Conservation (phyloP, 2,113 vertebrate species). For the Pseudopodoces humilis region DNA sequence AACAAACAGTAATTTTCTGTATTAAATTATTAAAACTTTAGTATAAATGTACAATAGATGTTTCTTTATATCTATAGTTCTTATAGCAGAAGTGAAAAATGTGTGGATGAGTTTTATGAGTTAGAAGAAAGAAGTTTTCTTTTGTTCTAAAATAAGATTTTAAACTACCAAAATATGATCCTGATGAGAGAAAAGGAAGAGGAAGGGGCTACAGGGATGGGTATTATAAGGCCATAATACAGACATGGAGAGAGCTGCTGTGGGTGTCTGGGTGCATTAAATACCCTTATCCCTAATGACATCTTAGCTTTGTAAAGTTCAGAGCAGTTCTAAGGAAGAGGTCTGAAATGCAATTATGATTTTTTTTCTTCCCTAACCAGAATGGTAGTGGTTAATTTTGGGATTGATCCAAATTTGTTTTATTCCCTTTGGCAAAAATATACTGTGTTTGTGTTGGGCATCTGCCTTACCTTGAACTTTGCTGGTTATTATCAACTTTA, state of each 20-base stretch:
- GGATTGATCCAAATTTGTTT: neutral
- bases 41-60: neutral
- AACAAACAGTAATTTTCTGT: neutral
- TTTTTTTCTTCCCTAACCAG: neutral
- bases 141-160: neutral
- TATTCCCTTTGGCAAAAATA: neutral
- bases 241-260: neutral
- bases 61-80: neutral
- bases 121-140: neutral
- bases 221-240: neutral
- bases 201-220: neutral
- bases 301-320: neutral
- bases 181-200: neutral
- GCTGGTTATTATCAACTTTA: neutral
- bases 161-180: neutral
- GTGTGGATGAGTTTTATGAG: neutral
- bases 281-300: neutral
- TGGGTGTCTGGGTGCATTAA: neutral
- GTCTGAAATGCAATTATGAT: neutral
- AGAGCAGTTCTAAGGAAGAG: neutral
- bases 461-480: neutral
- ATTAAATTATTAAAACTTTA: neutral
- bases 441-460: neutral
- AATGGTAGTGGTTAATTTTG: neutral
- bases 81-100: neutral